Base-by-base conservation (phyloP, 2,113 vertebrate species). In the Sapajus apella region DNA sequence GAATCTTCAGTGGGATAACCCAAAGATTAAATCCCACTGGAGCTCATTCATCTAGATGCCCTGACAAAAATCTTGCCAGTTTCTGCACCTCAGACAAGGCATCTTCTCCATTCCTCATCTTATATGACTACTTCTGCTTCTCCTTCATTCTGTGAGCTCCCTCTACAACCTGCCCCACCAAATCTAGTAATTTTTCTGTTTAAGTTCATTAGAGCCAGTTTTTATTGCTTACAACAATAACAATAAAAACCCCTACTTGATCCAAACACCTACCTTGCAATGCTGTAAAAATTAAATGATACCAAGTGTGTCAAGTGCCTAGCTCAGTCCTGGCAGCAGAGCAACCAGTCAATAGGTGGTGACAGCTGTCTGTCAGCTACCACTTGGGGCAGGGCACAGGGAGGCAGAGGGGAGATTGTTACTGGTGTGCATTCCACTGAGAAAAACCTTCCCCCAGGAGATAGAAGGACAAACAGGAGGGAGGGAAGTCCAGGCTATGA, bases 401-500 rank as follows among this genome's bases (percentile, higher is more conserved):
- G 47, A 91, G 0, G 35, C n/a, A 81, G 55, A 81, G 1, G 35
- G 3, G 52, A 58, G 75, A 86, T 18, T 35, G 23, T n/a, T 89
- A 81, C 0, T 37, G 68, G 88, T 86, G 88, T 95, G 23, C 43
- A 35, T 45, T 85, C 45, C 64, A 66, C 52, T 47, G 40, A 88
- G 52, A 80, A 58, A 92, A 95, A 75, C 27, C 55, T 85, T 88
- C 47, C 40, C 72, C 52, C 56, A 50, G 32, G 82, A 95, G 79
- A 56, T n/a, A 70, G 68, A 88, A 95, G 97, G 77, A 96, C 47
- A 83, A 64, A 90, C 56, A 95, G 55, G 95, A 93, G 96, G 97
- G 91, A 98, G 87, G 83, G 68, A 84, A 85, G 87, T 92, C 87
- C 92, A 70, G 80, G 84, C 90, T 92, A 55, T 90, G 81, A 55